Conservation (phyloP, 2,113 vertebrate genomes). For the Anthoscopus minutus region DNA sequence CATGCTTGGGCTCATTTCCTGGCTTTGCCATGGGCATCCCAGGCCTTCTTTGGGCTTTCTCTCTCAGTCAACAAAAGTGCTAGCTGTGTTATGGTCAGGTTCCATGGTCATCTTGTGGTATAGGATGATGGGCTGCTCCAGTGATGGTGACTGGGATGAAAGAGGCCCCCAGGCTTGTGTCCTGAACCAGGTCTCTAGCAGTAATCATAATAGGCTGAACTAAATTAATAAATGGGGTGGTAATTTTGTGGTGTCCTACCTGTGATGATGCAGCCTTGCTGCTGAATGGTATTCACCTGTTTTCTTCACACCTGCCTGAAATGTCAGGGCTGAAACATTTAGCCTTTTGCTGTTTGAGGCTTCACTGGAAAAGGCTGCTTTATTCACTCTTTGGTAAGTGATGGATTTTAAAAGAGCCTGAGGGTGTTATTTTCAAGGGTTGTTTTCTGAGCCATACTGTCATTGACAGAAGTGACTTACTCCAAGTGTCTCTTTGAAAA, state of each 20-base stretch:
- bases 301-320: not conserved
- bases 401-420: not conserved
- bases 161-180: not conserved
- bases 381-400: not conserved
- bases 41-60: not conserved
- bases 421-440: not conserved
- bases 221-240: not conserved
- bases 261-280: not conserved
- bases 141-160: not conserved
- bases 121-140: not conserved
- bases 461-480: not conserved
- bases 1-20: not conserved
- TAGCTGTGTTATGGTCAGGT: not conserved
- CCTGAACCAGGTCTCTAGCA: not conserved
- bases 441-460: not conserved
- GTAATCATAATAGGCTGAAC: not conserved
- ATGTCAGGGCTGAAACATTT: not conserved
- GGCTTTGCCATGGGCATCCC: not conserved
- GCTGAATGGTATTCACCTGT: not conserved
- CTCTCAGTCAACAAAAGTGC: not conserved
- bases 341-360: not conserved
- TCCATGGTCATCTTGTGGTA: not conserved
- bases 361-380: not conserved
- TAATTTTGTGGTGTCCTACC: not conserved
- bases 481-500: slow-evolving; percentile 4